phyloP scores from a whole-genome alignment of 2,888 invertebrate species.

The Ischnus inquisitorius region DNA sequence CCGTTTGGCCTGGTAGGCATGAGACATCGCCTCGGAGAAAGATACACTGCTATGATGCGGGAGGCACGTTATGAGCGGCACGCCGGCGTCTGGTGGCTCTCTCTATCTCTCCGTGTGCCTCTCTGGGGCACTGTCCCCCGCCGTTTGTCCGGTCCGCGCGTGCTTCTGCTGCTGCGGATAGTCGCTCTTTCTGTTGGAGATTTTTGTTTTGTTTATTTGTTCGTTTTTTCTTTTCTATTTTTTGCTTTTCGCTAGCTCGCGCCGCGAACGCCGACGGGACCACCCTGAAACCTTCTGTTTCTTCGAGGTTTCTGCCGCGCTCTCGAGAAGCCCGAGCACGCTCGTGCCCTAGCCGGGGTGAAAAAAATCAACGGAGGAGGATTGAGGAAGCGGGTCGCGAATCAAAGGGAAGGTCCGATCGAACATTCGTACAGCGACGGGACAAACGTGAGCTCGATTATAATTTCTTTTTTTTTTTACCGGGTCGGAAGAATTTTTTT shows the following conservation, averaged over 20 bases:
- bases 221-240: constrained; percentile 22
- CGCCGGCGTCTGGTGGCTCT: constrained; percentile 56
- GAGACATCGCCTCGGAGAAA: constrained; percentile 17
- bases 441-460: not conserved
- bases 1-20: constrained; percentile 30
- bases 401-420: constrained; percentile 8
- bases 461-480: not conserved
- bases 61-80: constrained; percentile 61
- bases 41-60: constrained; percentile 58
- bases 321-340: constrained; percentile 46
- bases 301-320: constrained; percentile 66
- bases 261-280: constrained; percentile 76
- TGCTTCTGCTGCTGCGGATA: constrained; percentile 44
- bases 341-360: constrained; percentile 51
- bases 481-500: not conserved
- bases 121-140: constrained; percentile 75
- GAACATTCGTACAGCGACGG: constrained; percentile 5
- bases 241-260: constrained; percentile 48
- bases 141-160: constrained; percentile 75
- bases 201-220: constrained; percentile 28
- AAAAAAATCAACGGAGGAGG: not conserved
- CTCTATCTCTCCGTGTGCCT: not conserved
- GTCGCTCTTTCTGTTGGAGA: constrained; percentile 25
- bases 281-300: constrained; percentile 78
- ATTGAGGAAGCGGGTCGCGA: constrained; percentile 12